phyloP scores from a whole-genome alignment of 2,113 vertebrate species.

The Sitta europaea region DNA sequence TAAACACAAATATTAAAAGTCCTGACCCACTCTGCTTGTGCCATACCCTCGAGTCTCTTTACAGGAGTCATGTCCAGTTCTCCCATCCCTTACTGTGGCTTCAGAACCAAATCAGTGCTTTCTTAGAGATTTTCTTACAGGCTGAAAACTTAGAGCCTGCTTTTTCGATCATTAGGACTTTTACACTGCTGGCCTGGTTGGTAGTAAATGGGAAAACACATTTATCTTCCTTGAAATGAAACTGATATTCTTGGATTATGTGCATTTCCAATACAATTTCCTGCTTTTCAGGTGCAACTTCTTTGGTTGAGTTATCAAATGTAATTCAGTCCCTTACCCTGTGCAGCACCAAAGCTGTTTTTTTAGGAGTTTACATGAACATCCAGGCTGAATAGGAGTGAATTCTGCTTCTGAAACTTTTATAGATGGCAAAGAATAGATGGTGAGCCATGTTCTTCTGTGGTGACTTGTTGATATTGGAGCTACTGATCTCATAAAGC shows the following conservation, averaged over 20 bases:
- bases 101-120: background rate
- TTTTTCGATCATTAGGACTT: background rate
- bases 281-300: background rate
- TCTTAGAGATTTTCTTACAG: background rate
- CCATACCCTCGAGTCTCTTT: background rate
- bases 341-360: background rate
- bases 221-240: background rate
- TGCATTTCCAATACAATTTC: background rate
- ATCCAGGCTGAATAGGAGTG: background rate
- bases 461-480: background rate
- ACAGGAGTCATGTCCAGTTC: background rate
- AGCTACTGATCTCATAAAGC: background rate
- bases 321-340: background rate
- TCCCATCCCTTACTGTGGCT: background rate
- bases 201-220: background rate
- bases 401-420: background rate
- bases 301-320: background rate
- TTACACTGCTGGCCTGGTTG: background rate
- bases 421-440: background rate
- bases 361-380: background rate
- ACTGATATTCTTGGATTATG: background rate
- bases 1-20: background rate
- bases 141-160: background rate
- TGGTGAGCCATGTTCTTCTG: background rate
- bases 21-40: background rate